Base-by-base conservation (phyloP, 2,888 invertebrate genomes). In the Lithosia quadra region DNA sequence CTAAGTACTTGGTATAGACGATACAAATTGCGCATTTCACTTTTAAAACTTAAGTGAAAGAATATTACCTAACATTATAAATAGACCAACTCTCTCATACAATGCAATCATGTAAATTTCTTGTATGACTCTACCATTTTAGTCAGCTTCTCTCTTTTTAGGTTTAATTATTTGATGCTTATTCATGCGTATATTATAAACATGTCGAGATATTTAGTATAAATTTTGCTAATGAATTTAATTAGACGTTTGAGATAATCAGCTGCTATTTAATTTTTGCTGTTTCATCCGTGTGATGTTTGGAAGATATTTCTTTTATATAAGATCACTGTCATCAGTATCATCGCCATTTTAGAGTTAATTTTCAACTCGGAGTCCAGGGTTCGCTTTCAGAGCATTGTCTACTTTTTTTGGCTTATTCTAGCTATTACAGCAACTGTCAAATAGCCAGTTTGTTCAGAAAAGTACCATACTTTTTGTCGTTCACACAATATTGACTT, bases 41-140 rank as follows among this genome's bases (percentile, higher is more conserved):
- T 49, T 49, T 49, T 49, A 49, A 49, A 49, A 49, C 49, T 49
- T 49, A 18, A 49, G 49, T 49, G 49, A 49, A 49, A 49, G n/a
- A 49, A n/a, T 9, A 49, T 49, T 49, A 49, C 49, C n/a, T n/a
- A 49, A 49, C n/a, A 18, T 49, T 49, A n/a, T 49, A 49, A 49
- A 49, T 49, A 43, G 49, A n/a, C 2, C 49, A 49, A 49, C 49
- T 49, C 49, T 49, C 49, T 49, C n/a, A n/a, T n/a, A 49, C 49
- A 49, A 49, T n/a, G n/a, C 49, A 49, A 49, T 49, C 49, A 49
- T 49, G 49, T 49, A 49, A 49, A 49, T 49, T 49, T 49, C 49
- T 49, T n/a, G 49, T 49, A 49, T 49, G 49, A 49, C 49, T 49
- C 49, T 9, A 49, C 49, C n/a, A 9, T 49, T 49, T 49, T 49